Evolutionary conservation across 2,113 vertebrate species (phyloP).

Genomic region (Buteo buteo): DNA sequence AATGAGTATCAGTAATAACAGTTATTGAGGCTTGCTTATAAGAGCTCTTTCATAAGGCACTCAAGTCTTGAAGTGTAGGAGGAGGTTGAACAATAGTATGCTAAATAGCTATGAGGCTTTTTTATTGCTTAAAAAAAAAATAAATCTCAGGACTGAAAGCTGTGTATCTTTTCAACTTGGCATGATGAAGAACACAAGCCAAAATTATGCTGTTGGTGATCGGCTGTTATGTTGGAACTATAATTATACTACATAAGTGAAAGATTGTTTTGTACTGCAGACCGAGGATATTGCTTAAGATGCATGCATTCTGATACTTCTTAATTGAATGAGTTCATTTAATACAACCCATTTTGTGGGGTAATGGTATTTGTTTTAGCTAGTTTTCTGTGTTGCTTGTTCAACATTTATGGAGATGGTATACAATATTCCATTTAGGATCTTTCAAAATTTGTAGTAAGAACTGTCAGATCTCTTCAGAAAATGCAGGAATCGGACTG

Average conservation of each 20-base stretch:
- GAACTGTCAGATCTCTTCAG: slow-evolving; percentile 25
- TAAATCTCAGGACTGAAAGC: background rate
- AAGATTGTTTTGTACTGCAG: background rate
- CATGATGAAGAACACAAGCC: slow-evolving; percentile 9
- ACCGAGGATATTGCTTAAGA: background rate
- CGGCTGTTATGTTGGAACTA: background rate
- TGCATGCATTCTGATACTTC: background rate
- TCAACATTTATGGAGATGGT: background rate
- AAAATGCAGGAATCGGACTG: background rate
- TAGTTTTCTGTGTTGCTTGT: slow-evolving; percentile 1
- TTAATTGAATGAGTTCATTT: slow-evolving; percentile 36
- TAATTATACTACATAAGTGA: background rate
- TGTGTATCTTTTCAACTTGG: background rate
- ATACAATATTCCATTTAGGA: background rate
- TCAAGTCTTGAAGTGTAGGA: background rate
- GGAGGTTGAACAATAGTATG: background rate
- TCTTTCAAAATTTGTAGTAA: slow-evolving; percentile 13
- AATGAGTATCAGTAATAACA: background rate
- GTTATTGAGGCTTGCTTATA: background rate
- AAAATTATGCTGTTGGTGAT: slow-evolving; percentile 10
- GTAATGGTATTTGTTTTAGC: background rate
- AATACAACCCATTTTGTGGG: background rate
- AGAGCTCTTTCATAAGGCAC: background rate
- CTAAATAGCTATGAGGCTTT: background rate
- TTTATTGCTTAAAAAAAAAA: background rate